Evolutionary conservation across 2,888 invertebrate species (phyloP).

Genomic region (Hoplodrina blanda): DNA sequence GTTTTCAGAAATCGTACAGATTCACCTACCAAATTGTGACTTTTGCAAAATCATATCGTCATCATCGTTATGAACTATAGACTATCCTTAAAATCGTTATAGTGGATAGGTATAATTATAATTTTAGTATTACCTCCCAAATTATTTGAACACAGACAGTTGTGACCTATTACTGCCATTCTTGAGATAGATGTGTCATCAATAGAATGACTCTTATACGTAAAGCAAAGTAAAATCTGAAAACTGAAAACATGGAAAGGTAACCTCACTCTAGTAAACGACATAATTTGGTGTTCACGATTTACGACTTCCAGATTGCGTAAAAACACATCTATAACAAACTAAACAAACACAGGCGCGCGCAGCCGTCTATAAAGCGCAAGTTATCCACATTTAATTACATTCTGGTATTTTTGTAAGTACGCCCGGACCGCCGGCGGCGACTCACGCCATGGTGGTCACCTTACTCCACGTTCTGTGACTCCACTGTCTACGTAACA

Average conservation of each 20-base stretch:
- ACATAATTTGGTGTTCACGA: conserved; percentile 89
- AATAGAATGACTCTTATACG: conserved; percentile 15
- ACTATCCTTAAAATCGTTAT: too few relatives aligned
- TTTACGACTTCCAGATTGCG: conserved; percentile 91
- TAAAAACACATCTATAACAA: conserved; percentile 90
- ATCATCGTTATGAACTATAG: too few relatives aligned
- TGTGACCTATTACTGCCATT: neutral
- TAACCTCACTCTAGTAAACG: conserved; percentile 84
- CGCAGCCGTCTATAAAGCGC: conserved; percentile 90
- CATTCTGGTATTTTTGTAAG: conserved; percentile 90
- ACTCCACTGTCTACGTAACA: conserved; percentile 40
- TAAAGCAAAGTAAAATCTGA: conserved; percentile 33
- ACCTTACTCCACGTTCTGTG: conserved; percentile 58
- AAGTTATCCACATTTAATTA: conserved; percentile 90
- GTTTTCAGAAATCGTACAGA: too few relatives aligned
- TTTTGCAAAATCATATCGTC: too few relatives aligned
- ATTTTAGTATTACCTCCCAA: too few relatives aligned
- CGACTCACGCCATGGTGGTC: conserved; percentile 83
- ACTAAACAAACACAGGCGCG: conserved; percentile 88
- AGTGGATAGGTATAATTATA: too few relatives aligned
- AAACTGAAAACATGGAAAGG: conserved; percentile 68
- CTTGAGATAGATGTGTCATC: neutral
- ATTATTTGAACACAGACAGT: neutral
- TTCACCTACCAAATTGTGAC: too few relatives aligned
- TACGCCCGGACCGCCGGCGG: conserved; percentile 87